phyloP scores from a whole-genome alignment of 1,140 invertebrate genomes.

The Idris sp. region DNA sequence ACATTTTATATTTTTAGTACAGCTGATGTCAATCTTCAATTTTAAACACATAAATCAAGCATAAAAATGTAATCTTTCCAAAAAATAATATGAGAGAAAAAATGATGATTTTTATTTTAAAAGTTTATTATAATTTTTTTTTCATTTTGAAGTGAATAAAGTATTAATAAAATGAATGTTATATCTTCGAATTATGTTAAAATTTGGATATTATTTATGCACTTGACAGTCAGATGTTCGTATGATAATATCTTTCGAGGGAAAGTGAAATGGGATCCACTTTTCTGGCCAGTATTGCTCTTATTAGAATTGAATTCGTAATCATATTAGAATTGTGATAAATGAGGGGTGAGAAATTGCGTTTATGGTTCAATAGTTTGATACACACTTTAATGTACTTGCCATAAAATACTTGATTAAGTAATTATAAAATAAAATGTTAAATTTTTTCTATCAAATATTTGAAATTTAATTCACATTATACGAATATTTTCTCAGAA shows the following conservation, averaged over 20 bases:
- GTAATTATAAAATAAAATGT: too few relatives aligned
- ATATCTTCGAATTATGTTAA: too few relatives aligned
- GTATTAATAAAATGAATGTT: too few relatives aligned
- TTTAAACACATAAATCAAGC: constrained; percentile 26
- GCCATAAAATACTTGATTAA: too few relatives aligned
- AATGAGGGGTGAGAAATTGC: constrained; percentile 14
- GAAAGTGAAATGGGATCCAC: constrained; percentile 13
- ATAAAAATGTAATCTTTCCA: constrained; percentile 15
- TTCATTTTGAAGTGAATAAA: too few relatives aligned
- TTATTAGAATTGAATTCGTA: constrained; percentile 34
- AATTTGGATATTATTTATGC: constrained; percentile 25
- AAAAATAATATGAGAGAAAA: background rate
- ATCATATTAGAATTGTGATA: constrained; percentile 12
- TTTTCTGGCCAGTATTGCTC: constrained; percentile 18
- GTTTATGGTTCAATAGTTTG: too few relatives aligned
- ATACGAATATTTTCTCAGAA: too few relatives aligned
- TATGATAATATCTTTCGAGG: constrained; percentile 9
- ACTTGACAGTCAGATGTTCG: constrained; percentile 2
- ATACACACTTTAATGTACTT: too few relatives aligned
- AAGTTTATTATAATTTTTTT: too few relatives aligned
- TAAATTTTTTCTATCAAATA: too few relatives aligned
- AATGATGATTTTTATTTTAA: background rate
- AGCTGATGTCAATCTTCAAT: constrained; percentile 28
- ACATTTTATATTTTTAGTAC: constrained; percentile 41
- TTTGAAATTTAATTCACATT: too few relatives aligned